Percentiles rank a stretch among this genome's conserved stretches.
Conservation (phyloP, 2,113 vertebrate genomes). For the Uria aalge region DNA sequence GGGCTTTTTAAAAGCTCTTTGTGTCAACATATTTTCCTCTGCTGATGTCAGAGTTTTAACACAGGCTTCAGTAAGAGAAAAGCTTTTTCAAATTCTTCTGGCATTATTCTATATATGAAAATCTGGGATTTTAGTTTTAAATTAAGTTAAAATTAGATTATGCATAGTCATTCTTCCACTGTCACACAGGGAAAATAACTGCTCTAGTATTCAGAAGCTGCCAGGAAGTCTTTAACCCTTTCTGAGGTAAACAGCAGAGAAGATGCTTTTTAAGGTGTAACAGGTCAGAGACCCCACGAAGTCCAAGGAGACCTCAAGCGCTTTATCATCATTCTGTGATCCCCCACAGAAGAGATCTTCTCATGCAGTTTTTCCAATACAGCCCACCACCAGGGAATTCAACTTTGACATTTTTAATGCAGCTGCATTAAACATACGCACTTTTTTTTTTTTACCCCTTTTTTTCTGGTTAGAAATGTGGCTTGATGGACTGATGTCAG, state of each 20-base stretch:
- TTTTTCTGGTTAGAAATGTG: background rate
- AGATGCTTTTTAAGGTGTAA: background rate
- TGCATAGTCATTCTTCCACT: background rate
- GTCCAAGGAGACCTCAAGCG: background rate
- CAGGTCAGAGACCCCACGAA: background rate
- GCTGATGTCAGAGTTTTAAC: background rate
- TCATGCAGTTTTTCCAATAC: background rate
- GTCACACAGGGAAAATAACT: background rate
- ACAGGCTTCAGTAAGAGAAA: background rate
- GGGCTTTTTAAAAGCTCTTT: background rate
- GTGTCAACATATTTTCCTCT: background rate
- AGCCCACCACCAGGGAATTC: background rate
- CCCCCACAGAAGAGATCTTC: background rate
- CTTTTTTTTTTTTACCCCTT: background rate
- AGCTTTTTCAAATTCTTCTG: background rate
- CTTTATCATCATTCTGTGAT: background rate
- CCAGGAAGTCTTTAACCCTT: conserved; percentile 1
- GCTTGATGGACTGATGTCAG: background rate
- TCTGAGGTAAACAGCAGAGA: background rate
- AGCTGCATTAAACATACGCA: background rate
- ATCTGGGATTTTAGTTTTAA: background rate
- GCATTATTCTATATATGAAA: background rate
- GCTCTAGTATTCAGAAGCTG: background rate
- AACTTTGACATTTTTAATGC: background rate
- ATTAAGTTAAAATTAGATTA: background rate